Conservation (phyloP, 2,888 invertebrate genomes). For the Endotricha flammealis region DNA sequence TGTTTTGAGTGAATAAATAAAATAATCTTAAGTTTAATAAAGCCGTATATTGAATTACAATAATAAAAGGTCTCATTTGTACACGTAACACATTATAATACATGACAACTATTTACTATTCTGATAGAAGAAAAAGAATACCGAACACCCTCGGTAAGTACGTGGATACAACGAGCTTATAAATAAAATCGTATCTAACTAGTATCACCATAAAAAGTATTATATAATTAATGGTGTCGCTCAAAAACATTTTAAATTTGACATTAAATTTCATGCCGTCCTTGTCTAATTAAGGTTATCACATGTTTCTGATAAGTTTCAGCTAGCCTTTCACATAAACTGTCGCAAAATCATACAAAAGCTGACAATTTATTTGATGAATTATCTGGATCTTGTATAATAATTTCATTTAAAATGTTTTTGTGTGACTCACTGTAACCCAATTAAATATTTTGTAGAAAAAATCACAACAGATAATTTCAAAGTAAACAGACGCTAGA, state of each 20-base stretch:
- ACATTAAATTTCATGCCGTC: no score
- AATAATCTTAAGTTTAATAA: constrained; percentile 41
- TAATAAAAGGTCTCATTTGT: constrained; percentile 58
- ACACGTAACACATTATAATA: constrained; percentile 62
- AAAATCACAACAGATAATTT: constrained; percentile 56
- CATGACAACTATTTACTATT: constrained; percentile 45
- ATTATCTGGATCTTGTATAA: no score
- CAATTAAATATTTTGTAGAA: constrained; percentile 51
- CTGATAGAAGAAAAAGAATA: constrained; percentile 39
- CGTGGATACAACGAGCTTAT: constrained; percentile 47
- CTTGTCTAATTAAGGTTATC: no score
- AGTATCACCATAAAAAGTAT: constrained; percentile 64
- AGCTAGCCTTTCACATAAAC: no score
- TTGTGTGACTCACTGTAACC: no score
- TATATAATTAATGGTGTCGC: no score
- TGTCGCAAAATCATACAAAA: no score
- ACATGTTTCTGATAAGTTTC: no score
- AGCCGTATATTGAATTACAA: constrained; percentile 66
- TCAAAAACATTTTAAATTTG: no score
- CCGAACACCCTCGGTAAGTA: constrained; percentile 42
- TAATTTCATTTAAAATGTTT: no score
- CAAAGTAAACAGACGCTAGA: constrained; percentile 36
- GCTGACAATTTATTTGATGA: no score
- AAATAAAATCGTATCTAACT: constrained; percentile 51
- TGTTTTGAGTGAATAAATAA: constrained; percentile 13